A percentile compares a stretch with the other conserved stretches of the same genome.
These are phyloP conservation scores for Rhingia campestris DNA, from an alignment of 2,888 invertebrate genomes.

Conservation along the genomic window DNA sequence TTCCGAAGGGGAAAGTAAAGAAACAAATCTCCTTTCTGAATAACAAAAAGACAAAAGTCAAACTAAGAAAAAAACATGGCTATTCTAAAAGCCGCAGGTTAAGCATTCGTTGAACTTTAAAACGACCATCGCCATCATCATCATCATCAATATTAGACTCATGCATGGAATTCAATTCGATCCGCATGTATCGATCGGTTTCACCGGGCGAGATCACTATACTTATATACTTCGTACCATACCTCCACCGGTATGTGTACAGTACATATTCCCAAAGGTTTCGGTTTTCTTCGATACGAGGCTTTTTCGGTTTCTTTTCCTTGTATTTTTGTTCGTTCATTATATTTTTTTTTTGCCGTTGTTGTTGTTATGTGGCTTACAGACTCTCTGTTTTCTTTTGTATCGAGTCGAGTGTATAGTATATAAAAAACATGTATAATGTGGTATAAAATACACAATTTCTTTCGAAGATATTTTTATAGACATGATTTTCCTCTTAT, in stretches of 20 bases:
- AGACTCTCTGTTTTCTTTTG: conserved; percentile 21
- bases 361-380: conserved; percentile 20
- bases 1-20: not conserved
- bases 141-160: conserved; percentile 67
- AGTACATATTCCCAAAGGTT: conserved; percentile 66
- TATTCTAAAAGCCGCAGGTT: conserved; percentile 50
- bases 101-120: conserved; percentile 73
- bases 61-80: conserved; percentile 16
- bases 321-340: conserved; percentile 16
- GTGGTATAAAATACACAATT: conserved; percentile 67
- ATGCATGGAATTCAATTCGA: conserved; percentile 69
- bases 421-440: conserved; percentile 42
- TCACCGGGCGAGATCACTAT: conserved; percentile 52
- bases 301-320: conserved; percentile 58
- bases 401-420: conserved; percentile 30
- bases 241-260: conserved; percentile 14
- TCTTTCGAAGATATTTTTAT: conserved; percentile 74
- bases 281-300: conserved; percentile 58
- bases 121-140: conserved; percentile 62
- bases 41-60: not conserved
- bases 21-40: conserved; percentile 1
- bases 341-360: no score
- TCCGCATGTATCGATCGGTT: conserved; percentile 64
- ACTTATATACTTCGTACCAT: conserved; percentile 6
- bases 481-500: conserved; percentile 74